These are phyloP conservation scores for Chymomyza amoena DNA, from an alignment of 2,888 invertebrate species.

Conservation along the genomic window DNA sequence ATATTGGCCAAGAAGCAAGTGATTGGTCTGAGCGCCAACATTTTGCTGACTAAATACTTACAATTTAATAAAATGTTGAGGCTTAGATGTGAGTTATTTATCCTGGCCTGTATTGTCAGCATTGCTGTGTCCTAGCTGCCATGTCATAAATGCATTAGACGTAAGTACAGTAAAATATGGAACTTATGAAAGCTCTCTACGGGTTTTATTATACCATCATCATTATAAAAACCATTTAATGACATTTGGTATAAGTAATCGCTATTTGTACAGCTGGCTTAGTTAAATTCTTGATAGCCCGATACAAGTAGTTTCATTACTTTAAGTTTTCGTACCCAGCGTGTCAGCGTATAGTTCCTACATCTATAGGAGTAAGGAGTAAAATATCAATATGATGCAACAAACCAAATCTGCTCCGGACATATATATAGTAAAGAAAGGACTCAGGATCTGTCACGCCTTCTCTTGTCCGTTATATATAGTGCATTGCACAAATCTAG, in stretches of 20 bases:
- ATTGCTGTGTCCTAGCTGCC: background rate
- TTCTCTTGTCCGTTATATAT: too few species aligned
- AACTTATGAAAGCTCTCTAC: background rate
- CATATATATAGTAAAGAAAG: too few species aligned
- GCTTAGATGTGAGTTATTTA: background rate
- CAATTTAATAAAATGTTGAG: background rate
- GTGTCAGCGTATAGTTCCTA: too few species aligned
- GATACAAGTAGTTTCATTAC: background rate
- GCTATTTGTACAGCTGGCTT: background rate
- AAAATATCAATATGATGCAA: too few species aligned
- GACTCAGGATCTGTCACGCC: too few species aligned
- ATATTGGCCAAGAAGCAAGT: background rate
- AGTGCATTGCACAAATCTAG: too few species aligned
- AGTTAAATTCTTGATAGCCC: background rate
- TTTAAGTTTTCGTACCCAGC: background rate
- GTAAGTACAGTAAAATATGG: too few species aligned
- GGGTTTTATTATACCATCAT: background rate
- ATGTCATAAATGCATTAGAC: background rate
- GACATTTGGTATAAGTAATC: background rate
- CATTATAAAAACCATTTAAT: too few species aligned
- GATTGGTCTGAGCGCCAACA: background rate
- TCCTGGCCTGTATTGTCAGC: background rate
- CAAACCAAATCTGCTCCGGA: too few species aligned
- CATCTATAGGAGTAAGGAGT: too few species aligned
- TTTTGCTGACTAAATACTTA: background rate